Conservation (phyloP, 2,888 invertebrate genomes). For the Tanytarsus gracilentus region DNA sequence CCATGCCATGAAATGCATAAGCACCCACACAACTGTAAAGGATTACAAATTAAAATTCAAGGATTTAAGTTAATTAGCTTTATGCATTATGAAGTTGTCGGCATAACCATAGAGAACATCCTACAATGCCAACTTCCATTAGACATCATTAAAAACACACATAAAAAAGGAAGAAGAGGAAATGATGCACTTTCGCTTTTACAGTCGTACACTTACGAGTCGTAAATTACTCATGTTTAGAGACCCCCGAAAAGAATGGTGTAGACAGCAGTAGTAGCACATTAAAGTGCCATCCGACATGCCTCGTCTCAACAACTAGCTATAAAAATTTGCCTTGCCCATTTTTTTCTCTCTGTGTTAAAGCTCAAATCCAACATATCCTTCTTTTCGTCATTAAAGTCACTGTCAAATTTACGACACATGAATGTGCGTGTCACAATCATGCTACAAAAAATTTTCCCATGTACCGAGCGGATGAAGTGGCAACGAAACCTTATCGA, state of each 20-base stretch:
- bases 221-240: slow-evolving; percentile 14
- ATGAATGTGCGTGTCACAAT: background rate
- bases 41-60: slow-evolving; percentile 12
- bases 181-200: slow-evolving; percentile 29
- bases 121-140: too few relatives aligned
- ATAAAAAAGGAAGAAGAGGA: slow-evolving; percentile 8
- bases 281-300: slow-evolving; percentile 24
- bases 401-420: background rate
- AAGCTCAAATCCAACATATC: background rate
- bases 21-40: too few relatives aligned
- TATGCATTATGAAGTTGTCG: too few relatives aligned
- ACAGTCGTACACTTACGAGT: background rate
- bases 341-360: too few relatives aligned
- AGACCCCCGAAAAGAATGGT: background rate
- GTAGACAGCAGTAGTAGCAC: slow-evolving; percentile 3
- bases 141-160: slow-evolving; percentile 21
- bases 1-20: too few relatives aligned
- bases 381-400: slow-evolving; percentile 25
- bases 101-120: too few relatives aligned
- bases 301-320: slow-evolving; percentile 16
- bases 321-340: slow-evolving; percentile 11
- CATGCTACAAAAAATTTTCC: slow-evolving; percentile 1
- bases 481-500: background rate
- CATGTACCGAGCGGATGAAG: slow-evolving; percentile 17
- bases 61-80: slow-evolving; percentile 14